Base-by-base conservation (phyloP, 2,888 invertebrate species). In the Epicampocera succincta region DNA sequence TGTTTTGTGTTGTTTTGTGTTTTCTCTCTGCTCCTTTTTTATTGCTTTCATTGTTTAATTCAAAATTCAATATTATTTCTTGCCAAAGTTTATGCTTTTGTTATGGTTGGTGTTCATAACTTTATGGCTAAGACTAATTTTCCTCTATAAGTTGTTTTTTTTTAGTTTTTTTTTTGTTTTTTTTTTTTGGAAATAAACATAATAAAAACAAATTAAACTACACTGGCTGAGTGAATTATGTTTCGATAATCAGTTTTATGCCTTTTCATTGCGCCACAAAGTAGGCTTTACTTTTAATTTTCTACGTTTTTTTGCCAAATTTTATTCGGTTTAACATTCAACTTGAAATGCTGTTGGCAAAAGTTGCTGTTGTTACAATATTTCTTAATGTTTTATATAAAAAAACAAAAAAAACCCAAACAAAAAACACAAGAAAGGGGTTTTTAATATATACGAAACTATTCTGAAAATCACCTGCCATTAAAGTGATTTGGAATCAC, bases 161-260 rank as follows among this genome's bases (percentile, higher is more conserved):
- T 66, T 52, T 72, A 12, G n/a, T 15, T 2, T 19, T 40, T 40
- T 29, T 11, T 63, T 3, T 13, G 13, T 68, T 60, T 73, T 3
- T 11, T 4, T 21, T 42, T 15, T 61, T n/a, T 9, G 12, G 12
- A 2, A 15, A n/a, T 15, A n/a, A 40, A 65, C 29, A 52, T 33
- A 65, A 76, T 75, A 60, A 80, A 76, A 75, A 77, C 73, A 74
- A 80, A 77, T 80, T 74, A 73, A 79, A 74, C 76, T 71, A 44
- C 50, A 72, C 75, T 83, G 72, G 75, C 61, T 83, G 73, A 81
- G 69, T 74, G 74, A 77, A 82, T 82, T 77, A 82, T 77, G 66
- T 82, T 74, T 56, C 81, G 74, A 77, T 81, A 77, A 81, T 81
- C 81, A 69, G 73, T 73, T 77, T 77, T 68, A 69, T 77, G 74